phyloP scores from a whole-genome alignment of 2,797 vertebrate genomes.

The Falco cherrug region DNA sequence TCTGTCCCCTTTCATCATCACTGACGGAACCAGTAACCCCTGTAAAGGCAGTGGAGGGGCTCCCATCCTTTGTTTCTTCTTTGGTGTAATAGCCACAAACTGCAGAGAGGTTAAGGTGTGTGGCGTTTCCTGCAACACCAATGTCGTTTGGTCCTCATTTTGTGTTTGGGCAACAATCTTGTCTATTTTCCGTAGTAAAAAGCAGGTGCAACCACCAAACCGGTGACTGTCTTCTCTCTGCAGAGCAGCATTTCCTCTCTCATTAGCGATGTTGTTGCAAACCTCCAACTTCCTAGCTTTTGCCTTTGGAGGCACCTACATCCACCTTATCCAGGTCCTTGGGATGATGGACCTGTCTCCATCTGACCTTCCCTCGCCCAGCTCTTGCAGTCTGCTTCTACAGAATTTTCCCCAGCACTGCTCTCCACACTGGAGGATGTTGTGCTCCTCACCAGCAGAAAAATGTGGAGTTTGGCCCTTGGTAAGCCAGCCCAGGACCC shows the following conservation, averaged over 20 bases:
- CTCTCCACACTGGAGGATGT: background rate
- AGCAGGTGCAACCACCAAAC: background rate
- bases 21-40: background rate
- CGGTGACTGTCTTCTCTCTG: background rate
- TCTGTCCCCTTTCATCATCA: background rate
- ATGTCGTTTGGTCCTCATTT: accelerated
- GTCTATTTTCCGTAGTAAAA: background rate
- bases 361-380: background rate
- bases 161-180: accelerated
- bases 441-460: background rate
- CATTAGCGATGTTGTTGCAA: background rate
- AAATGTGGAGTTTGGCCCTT: background rate
- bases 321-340: background rate
- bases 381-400: background rate
- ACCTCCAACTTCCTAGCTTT: background rate
- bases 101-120: accelerated
- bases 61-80: background rate
- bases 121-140: background rate
- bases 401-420: background rate
- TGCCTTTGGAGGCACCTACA: background rate
- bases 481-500: background rate
- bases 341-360: background rate
- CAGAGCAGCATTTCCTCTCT: background rate
- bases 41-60: background rate
- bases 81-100: background rate